Evolutionary conservation across 2,797 vertebrate genomes (phyloP).

Genomic region (Pipistrellus kuhlii): DNA sequence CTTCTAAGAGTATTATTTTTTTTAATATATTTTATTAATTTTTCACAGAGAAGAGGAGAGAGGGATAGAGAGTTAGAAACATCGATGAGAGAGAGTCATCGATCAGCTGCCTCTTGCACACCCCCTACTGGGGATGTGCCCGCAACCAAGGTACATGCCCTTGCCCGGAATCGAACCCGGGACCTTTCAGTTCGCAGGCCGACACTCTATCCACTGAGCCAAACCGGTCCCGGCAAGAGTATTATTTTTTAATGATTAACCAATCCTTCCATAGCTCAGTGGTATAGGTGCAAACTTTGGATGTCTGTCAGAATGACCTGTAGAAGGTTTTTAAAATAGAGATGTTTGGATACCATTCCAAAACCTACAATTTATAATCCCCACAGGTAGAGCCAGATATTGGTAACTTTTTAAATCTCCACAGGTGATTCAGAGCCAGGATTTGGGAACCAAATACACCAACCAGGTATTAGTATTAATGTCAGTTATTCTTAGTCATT

Average conservation of each 20-base stretch:
- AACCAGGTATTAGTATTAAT: neutral
- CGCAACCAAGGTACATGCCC: no score
- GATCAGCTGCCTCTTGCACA: no score
- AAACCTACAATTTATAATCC: neutral
- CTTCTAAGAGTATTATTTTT: neutral
- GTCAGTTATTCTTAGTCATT: neutral
- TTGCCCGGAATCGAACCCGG: no score
- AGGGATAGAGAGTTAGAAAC: no score
- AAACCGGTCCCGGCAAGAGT: neutral
- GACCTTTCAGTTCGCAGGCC: no score
- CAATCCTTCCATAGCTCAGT: neutral
- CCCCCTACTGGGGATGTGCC: no score
- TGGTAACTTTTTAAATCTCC: neutral
- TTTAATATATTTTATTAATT: no score
- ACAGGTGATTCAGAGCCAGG: neutral
- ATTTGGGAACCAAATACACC: slow-evolving; percentile 15
- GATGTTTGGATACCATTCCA: neutral
- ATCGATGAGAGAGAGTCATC: no score
- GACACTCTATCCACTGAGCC: no score
- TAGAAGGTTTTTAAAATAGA: neutral
- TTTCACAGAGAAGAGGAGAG: no score
- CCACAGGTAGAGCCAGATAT: neutral
- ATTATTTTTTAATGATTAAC: neutral
- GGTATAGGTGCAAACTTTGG: neutral
- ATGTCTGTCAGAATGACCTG: neutral